Percentiles rank a stretch among this genome's conserved stretches.
Evolutionary conservation across 2,113 vertebrate species (phyloP).

Genomic region (Ailuropoda melanoleuca): DNA sequence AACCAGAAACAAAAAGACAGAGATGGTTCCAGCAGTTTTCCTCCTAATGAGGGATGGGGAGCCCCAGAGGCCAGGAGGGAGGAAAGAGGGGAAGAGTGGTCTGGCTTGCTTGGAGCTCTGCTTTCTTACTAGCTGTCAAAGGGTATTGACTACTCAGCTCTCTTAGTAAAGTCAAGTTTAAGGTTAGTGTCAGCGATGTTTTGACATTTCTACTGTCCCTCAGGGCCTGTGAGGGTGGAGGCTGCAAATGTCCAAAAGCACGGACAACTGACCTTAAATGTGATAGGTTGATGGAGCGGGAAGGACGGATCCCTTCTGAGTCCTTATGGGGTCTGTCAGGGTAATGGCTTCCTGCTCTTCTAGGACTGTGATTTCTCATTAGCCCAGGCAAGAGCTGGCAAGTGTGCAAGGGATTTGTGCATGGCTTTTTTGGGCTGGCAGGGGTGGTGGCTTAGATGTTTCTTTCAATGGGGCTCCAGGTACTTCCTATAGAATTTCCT

Average conservation of each 20-base stretch:
- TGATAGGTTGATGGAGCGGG: conserved; percentile 53
- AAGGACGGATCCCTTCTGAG: neutral
- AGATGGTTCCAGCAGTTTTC: neutral
- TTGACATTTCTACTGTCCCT: conserved; percentile 83
- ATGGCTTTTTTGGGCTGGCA: neutral
- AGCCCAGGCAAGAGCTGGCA: neutral
- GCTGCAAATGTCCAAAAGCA: conserved; percentile 71
- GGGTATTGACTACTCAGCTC: conserved; percentile 57
- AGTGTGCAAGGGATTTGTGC: neutral
- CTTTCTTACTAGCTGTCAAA: conserved; percentile 68
- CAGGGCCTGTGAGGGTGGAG: conserved; percentile 59
- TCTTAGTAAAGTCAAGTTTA: conserved; percentile 80
- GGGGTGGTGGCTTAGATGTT: neutral
- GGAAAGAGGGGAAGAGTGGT: neutral
- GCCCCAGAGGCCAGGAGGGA: neutral
- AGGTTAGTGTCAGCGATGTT: conserved; percentile 82
- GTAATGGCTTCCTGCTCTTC: neutral
- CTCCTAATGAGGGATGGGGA: neutral
- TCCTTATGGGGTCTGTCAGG: neutral
- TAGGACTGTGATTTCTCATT: neutral
- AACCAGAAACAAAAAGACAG: neutral
- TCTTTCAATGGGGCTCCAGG: neutral
- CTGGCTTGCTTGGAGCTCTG: neutral
- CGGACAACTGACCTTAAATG: conserved; percentile 81
- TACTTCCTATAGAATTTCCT: neutral